Percentiles rank a stretch among this genome's conserved stretches.
phyloP scores from a whole-genome alignment of 2,113 vertebrate species.

The Andinoacara biseriatus region DNA sequence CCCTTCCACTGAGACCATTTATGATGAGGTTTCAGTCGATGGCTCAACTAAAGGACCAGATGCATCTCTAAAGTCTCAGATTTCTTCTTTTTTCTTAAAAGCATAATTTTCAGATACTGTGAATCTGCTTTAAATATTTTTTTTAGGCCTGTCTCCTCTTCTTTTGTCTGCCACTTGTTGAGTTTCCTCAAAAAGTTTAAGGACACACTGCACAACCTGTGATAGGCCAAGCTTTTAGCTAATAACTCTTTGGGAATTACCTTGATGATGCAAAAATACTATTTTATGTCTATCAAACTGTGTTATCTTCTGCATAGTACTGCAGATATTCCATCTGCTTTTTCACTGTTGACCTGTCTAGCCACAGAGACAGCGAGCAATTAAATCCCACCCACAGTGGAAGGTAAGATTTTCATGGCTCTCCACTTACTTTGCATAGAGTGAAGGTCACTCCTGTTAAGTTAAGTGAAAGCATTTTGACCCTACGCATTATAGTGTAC shows the following conservation, averaged over 20 bases:
- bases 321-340: neutral
- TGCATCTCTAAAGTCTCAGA: neutral
- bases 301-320: neutral
- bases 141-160: neutral
- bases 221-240: neutral
- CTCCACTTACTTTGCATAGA: neutral
- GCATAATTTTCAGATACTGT: neutral
- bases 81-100: neutral
- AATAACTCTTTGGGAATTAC: neutral
- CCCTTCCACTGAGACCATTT: no score
- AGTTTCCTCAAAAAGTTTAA: neutral
- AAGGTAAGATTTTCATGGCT: neutral
- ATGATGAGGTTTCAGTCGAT: no score
- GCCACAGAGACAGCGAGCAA: neutral
- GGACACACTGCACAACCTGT: no score
- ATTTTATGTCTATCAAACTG: neutral
- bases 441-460: neutral
- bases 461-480: neutral
- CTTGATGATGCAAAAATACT: neutral
- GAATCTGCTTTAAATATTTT: neutral
- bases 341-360: neutral
- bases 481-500: neutral
- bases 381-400: neutral
- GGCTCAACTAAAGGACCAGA: neutral
- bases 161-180: neutral